Evolutionary conservation across 1,140 invertebrate genomes (phyloP).

Genomic region (Muscidifurax raptorellus): DNA sequence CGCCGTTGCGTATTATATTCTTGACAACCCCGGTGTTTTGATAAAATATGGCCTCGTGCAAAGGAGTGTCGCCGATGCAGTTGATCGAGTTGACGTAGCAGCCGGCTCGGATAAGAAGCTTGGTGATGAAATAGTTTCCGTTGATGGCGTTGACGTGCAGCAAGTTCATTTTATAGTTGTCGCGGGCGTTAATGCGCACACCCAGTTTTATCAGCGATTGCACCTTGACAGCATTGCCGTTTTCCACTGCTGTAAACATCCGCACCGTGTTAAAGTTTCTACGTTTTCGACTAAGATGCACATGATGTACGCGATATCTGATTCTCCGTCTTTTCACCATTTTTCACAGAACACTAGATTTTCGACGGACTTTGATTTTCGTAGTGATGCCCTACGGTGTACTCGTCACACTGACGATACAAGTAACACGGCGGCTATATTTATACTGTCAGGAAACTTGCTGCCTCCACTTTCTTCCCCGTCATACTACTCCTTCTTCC

Average conservation of each 20-base stretch:
- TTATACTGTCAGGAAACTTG: no score
- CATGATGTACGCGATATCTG: background rate
- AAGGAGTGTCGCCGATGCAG: background rate
- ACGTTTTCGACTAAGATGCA: background rate
- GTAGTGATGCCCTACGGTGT: no score
- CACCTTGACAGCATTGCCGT: background rate
- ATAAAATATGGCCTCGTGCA: background rate
- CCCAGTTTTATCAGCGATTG: background rate
- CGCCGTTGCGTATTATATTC: background rate
- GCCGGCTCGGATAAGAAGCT: background rate
- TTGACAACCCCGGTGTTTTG: background rate
- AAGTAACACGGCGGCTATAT: no score
- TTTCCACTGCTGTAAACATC: background rate
- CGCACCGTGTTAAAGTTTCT: background rate
- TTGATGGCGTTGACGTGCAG: conserved; percentile 5
- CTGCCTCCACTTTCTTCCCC: no score
- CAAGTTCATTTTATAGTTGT: background rate
- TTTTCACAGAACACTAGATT: no score
- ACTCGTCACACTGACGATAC: no score
- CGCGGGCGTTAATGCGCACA: conserved; percentile 7
- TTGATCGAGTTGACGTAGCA: background rate
- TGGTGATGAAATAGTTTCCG: background rate
- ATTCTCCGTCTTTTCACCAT: no score
- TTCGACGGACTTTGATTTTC: no score
- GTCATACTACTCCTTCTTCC: no score